Base-by-base conservation (phyloP, 2,797 vertebrate genomes). In the Gymnoscopelus braueri region DNA sequence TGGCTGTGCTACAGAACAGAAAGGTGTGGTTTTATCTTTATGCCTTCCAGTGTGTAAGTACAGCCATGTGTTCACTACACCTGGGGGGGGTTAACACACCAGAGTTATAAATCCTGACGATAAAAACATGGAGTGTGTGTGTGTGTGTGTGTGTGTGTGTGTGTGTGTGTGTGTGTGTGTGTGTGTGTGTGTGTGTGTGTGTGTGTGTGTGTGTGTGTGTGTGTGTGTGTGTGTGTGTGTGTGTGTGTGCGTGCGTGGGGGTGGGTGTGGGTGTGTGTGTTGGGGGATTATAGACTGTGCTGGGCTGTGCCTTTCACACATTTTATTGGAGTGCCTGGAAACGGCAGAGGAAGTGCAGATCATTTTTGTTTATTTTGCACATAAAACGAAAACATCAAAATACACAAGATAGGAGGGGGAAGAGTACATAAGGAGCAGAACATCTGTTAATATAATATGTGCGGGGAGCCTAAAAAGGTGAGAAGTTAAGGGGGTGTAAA, bases 51-150 rank as follows among this genome's bases (percentile, higher is more conserved):
- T 44, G 3, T 15, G 52, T 19, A 24, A 12, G 44, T 26, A 24
- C 19, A 49, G 60, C 47, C 23, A 29, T 48, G 23, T 44, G 14
- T 59, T 53, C 63, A 24, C 32, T 54, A n/a, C 35, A 77, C 64
- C 26, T 75, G 67, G 78, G 80, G 67, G 19, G 64, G 65, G 75
- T 70, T 71, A 87, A 74, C 60, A 69, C 81, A 83, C 58, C 73
- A 62, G 61, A 67, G 68, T 60, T 75, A 83, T 86, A 90, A 90
- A 88, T 83, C 69, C 74, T 65, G 60, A 81, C 85, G 82, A 89
- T 91, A 88, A 90, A 87, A 82, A 74, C 32, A 59, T 63, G 77
- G 87, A 85, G 80, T 87, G 87, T 72, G 2, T 11, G 35, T 39
- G 68, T 35, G 60, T 35, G 52, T 11, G 52, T 13, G 47, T 50